phyloP scores from a whole-genome alignment of 2,797 vertebrate species.

The Onychomys leucogaster region DNA sequence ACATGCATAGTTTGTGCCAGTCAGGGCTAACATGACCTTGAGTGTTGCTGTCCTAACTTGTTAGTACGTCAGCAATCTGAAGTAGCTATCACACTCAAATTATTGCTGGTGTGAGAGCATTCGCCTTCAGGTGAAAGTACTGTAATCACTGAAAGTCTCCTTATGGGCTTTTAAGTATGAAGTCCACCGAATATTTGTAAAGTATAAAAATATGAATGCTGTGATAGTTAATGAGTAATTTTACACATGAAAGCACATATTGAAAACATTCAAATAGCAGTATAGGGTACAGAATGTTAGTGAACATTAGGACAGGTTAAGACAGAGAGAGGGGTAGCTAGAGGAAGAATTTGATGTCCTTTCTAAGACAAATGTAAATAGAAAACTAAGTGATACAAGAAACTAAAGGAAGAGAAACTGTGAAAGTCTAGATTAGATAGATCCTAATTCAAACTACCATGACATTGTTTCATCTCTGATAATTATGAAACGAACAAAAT shows the following conservation, averaged over 20 bases:
- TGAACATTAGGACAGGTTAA: neutral
- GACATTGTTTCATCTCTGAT: neutral
- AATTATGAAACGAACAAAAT: conserved; percentile 26
- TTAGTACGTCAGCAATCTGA: neutral
- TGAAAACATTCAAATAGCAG: neutral
- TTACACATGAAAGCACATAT: conserved; percentile 4
- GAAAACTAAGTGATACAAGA: neutral
- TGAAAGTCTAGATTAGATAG: neutral
- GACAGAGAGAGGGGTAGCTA: neutral
- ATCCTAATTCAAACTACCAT: neutral
- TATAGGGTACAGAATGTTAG: neutral
- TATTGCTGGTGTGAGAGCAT: conserved; percentile 5
- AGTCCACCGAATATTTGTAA: neutral
- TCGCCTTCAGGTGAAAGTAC: neutral
- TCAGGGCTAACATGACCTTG: neutral
- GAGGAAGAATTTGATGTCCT: neutral
- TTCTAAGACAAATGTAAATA: conserved; percentile 3
- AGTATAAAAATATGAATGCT: neutral
- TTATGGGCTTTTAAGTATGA: neutral
- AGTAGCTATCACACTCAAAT: neutral
- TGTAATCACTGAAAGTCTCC: neutral
- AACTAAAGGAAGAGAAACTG: neutral
- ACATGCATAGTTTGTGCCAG: neutral
- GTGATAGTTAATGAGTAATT: neutral
- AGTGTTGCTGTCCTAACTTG: neutral